phyloP scores from a whole-genome alignment of 2,113 vertebrate species.

The Sylvietta virens region DNA sequence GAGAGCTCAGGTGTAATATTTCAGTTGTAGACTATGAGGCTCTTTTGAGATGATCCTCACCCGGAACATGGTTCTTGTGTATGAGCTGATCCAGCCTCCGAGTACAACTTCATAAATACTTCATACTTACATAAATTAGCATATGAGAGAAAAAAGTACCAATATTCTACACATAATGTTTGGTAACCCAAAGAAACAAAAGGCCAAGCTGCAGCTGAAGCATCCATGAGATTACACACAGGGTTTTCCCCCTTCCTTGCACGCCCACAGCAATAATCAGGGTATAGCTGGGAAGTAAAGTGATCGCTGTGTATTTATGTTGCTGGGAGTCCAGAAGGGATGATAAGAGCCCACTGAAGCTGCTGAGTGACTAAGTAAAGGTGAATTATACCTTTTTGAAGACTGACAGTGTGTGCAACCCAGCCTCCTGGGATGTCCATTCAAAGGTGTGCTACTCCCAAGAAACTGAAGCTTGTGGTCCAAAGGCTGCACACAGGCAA shows the following conservation, averaged over 20 bases:
- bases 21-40: not conserved
- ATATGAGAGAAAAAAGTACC: not conserved
- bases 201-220: not conserved
- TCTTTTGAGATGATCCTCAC: not conserved
- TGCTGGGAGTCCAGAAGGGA: not conserved
- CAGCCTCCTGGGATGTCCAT: not conserved
- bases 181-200: not conserved
- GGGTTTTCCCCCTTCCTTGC: not conserved
- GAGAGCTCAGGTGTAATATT: not conserved
- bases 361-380: not conserved
- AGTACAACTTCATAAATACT: not conserved
- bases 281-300: not conserved
- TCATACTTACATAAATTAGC: not conserved
- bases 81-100: not conserved
- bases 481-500: rapidly evolving
- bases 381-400: not conserved
- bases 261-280: not conserved
- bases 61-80: not conserved
- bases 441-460: not conserved
- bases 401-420: not conserved
- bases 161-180: not conserved
- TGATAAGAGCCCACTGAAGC: not conserved
- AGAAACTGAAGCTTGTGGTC: rapidly evolving
- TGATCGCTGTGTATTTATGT: not conserved
- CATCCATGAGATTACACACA: rapidly evolving